These are phyloP conservation scores for Misgurnus anguillicaudatus DNA, from an alignment of 2,113 vertebrate genomes.

Conservation along the genomic window DNA sequence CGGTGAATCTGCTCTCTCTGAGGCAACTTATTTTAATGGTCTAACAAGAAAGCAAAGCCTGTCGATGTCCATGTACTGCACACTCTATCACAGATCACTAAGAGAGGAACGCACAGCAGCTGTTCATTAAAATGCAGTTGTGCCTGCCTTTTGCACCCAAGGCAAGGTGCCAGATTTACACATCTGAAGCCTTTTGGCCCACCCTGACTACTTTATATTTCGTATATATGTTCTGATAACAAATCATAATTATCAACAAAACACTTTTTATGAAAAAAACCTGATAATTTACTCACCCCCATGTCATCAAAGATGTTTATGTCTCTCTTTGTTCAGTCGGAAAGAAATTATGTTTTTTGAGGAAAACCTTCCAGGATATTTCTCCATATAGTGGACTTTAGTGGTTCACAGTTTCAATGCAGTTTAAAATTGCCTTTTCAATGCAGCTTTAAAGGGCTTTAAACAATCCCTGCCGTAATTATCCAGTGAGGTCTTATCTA, in stretches of 20 bases:
- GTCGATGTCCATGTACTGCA: conserved; percentile 6
- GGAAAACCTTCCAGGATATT: no score
- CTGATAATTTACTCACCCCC: no score
- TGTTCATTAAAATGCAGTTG: conserved; percentile 57
- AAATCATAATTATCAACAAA: conserved; percentile 14
- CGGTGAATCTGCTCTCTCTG: conserved; percentile 9
- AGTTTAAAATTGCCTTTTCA: no score
- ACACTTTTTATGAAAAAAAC: no score
- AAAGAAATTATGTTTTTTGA: no score
- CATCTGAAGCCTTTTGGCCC: conserved; percentile 30
- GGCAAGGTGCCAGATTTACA: conserved; percentile 35
- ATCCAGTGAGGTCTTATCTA: no score
- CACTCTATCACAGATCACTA: conserved; percentile 36
- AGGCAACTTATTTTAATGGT: conserved; percentile 12
- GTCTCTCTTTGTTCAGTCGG: no score
- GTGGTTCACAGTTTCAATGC: no score
- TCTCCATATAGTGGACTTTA: no score
- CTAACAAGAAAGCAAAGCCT: neutral
- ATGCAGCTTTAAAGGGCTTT: no score
- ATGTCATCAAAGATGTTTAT: no score
- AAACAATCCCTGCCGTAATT: no score
- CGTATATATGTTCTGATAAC: conserved; percentile 3
- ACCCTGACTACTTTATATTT: conserved; percentile 16
- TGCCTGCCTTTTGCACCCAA: neutral
- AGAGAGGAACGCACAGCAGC: conserved; percentile 28